Evolutionary conservation across 1,140 invertebrate species (phyloP).

Genomic region (Ceratosolen fusciceps): DNA sequence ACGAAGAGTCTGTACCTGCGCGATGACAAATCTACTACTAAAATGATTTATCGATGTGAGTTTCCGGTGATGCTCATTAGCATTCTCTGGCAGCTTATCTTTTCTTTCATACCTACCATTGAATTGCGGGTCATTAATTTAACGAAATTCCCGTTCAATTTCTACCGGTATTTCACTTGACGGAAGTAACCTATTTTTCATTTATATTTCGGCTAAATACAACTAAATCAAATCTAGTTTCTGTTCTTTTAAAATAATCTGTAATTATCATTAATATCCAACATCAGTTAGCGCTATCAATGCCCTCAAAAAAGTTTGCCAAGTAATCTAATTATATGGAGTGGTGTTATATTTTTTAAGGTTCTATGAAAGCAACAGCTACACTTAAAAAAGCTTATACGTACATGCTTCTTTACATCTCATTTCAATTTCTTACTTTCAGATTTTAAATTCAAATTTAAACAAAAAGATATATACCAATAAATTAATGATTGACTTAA

Average conservation of each 20-base stretch:
- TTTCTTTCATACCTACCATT: background rate
- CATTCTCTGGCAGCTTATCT: background rate
- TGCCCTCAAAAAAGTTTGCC: too few relatives aligned
- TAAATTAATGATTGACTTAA: too few relatives aligned
- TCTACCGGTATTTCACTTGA: background rate
- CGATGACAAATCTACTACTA: slow-evolving; percentile 1
- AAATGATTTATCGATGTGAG: background rate
- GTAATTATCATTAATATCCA: background rate
- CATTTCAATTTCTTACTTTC: too few relatives aligned
- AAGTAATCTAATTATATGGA: background rate
- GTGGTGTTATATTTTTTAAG: background rate
- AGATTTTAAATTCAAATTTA: too few relatives aligned
- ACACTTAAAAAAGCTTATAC: background rate
- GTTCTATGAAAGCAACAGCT: background rate
- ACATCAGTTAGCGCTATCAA: background rate
- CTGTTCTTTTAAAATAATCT: background rate
- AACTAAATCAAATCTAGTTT: background rate
- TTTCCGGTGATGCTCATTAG: slow-evolving; percentile 6
- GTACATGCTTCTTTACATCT: too few relatives aligned
- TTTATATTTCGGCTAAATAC: background rate
- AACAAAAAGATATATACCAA: too few relatives aligned
- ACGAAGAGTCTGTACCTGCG: background rate
- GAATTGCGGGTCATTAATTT: background rate
- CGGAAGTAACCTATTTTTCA: background rate
- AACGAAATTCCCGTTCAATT: background rate